Base-by-base conservation (phyloP, 2,113 vertebrate species). In the Notechis scutatus region DNA sequence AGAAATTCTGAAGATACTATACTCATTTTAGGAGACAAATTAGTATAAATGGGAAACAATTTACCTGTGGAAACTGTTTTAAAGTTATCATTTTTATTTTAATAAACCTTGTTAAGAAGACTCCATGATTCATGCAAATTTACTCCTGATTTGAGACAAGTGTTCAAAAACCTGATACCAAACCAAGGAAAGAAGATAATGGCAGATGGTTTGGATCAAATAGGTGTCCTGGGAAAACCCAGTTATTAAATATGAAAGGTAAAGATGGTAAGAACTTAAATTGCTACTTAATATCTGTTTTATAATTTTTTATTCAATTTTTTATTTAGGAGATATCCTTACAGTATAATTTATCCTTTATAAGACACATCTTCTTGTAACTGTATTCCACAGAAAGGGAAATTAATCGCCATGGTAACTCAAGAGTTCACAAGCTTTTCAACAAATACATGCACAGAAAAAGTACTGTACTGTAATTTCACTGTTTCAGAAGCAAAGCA, bases 331-430 rank as follows among this genome's bases (percentile, higher is more conserved):
- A 89, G 85, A 8, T 52, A n/a, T 86, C 88, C 45, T 61, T 23
- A 81, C 59, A 93, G 55, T 50, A 56, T n/a, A 86, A 34, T 34
- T 88, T 50, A 86, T 93, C 23, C 42, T 61, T 90, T 26, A 39
- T 56, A 85, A 45, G 86, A 14, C 45, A 61, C 85, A 42, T 81
- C 54, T 56, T 3, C 50, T 81, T 81, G 64, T 89, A 39, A 81
- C 39, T 89, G n/a, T 74, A 50, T 39, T 34, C 92, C 92, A 34
- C 74, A 90, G 42, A 59, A 54, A 93, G 42, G 74, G 7, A 87
- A 90, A 93, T 87, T 54, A 90, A 90, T 87, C 85, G 56, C 55
- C 47, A 93, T 90, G 89, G 89, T 90, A 93, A 61, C 88, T 50
- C 47, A 29, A 50, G 4, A 24, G n/a, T 85, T 39, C 55, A 61